These are phyloP conservation scores for Microtus montanus DNA, from an alignment of 2,113 vertebrate genomes.

Conservation along the genomic window DNA sequence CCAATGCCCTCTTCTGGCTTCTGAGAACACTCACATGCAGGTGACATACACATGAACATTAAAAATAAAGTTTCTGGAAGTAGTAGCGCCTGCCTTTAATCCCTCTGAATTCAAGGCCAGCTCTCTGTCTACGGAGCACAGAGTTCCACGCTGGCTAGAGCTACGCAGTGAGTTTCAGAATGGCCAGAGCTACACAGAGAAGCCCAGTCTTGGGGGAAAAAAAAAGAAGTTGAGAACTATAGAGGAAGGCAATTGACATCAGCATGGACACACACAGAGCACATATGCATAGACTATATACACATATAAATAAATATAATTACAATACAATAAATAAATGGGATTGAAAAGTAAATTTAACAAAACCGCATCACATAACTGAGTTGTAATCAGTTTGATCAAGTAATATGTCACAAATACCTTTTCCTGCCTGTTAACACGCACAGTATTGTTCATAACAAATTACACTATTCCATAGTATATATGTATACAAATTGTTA, in stretches of 20 bases:
- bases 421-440: neutral
- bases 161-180: no score
- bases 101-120: neutral
- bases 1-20: neutral
- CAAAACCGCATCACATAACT: neutral
- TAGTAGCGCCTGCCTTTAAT: neutral
- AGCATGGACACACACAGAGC: no score
- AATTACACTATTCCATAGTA: neutral
- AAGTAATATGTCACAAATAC: neutral
- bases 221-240: neutral
- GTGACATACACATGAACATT: neutral
- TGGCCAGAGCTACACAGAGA: neutral
- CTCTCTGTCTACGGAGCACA: neutral
- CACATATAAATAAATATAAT: neutral
- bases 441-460: neutral
- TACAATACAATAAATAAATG: neutral
- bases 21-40: neutral
- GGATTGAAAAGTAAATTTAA: constrained; percentile 7
- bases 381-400: neutral
- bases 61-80: neutral
- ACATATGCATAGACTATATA: no score
- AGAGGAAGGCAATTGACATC: neutral
- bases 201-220: neutral
- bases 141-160: neutral
- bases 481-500: neutral